phyloP scores from a whole-genome alignment of 1,140 invertebrate genomes.

The Zaprionus ghesquierei region DNA sequence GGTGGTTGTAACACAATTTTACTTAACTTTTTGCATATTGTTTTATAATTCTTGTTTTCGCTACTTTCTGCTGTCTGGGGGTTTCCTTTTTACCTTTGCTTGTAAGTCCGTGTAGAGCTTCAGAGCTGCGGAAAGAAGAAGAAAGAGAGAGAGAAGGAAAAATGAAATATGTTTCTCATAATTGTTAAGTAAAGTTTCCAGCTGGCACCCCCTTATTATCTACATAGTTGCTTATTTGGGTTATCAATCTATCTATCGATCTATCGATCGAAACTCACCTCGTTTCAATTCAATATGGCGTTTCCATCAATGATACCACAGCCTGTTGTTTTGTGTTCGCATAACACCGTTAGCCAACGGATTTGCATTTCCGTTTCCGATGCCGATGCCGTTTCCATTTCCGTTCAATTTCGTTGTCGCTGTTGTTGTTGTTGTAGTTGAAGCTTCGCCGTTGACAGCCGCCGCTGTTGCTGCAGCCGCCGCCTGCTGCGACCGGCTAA shows the following conservation, averaged over 20 bases:
- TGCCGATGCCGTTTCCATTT: slow-evolving; percentile 25
- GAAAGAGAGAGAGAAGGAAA: not conserved
- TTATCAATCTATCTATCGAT: not conserved
- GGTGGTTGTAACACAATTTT: slow-evolving; percentile 36
- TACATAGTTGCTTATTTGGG: not conserved
- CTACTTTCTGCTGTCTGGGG: not conserved
- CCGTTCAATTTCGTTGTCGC: slow-evolving; percentile 40
- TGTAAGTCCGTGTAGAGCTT: slow-evolving; percentile 57
- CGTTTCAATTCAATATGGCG: slow-evolving; percentile 77
- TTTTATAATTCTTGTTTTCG: slow-evolving; percentile 11
- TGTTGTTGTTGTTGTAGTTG: slow-evolving; percentile 38
- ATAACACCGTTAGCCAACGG: slow-evolving; percentile 49
- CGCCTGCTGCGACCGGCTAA: slow-evolving; percentile 31
- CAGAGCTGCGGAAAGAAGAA: slow-evolving; percentile 30
- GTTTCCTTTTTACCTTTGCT: not conserved
- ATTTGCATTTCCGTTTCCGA: slow-evolving; percentile 26
- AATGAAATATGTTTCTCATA: not conserved
- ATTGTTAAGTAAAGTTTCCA: not conserved
- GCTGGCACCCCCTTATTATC: too few species aligned
- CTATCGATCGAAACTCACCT: slow-evolving; percentile 71
- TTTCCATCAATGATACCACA: slow-evolving; percentile 82
- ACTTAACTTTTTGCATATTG: slow-evolving; percentile 22
- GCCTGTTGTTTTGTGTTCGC: slow-evolving; percentile 77
- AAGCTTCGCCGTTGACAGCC: slow-evolving; percentile 55
- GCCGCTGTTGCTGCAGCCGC: not conserved